A percentile compares a stretch with the other conserved stretches of the same genome.
Conservation (phyloP, 1,140 invertebrate species). For the Drosophila lacteicornis region DNA sequence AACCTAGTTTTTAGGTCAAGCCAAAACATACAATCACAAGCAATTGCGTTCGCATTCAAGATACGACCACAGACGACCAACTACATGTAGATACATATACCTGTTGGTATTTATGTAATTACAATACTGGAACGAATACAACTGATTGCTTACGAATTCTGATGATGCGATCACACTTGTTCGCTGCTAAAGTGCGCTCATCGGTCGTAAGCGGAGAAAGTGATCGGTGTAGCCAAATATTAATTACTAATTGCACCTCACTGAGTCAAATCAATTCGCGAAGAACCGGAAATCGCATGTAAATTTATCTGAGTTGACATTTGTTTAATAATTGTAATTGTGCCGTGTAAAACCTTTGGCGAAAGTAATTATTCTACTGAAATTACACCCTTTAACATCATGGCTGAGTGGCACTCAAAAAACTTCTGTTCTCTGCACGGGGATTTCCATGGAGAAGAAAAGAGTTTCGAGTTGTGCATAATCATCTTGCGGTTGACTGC, state of each 20-base stretch:
- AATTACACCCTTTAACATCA: not conserved
- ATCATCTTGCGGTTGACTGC: conserved; percentile 40
- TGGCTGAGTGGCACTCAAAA: not conserved
- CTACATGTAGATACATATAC: too few relatives aligned
- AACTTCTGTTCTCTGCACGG: conserved; percentile 4
- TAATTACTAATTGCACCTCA: not conserved
- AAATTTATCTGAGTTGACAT: not conserved
- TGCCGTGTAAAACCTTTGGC: not conserved
- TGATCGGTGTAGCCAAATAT: not conserved
- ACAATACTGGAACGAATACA: not conserved
- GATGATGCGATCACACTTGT: not conserved
- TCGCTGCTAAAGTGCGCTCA: not conserved
- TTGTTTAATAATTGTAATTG: not conserved
- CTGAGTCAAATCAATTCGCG: not conserved
- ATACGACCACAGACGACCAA: not conserved
- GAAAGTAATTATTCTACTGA: not conserved
- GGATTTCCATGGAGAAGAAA: conserved; percentile 17
- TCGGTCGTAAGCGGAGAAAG: not conserved
- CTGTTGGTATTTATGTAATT: not conserved
- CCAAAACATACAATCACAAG: not conserved
- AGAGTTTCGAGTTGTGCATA: not conserved
- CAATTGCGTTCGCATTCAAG: not conserved
- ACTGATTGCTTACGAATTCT: not conserved
- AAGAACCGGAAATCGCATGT: not conserved
- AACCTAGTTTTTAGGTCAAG: not conserved